Conservation (phyloP, 2,888 invertebrate genomes). For the Parasteatoda lunata region DNA sequence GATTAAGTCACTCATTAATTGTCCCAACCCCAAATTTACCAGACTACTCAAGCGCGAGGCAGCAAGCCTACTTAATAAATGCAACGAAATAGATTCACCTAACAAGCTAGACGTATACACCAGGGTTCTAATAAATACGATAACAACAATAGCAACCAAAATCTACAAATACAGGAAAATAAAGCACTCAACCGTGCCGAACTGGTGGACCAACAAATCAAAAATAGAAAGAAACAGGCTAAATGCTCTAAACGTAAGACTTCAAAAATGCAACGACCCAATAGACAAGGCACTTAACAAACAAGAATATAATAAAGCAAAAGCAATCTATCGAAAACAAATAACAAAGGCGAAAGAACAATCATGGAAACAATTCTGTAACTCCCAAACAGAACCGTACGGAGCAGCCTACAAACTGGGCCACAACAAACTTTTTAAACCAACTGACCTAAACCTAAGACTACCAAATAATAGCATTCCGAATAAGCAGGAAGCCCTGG, state of each 20-base stretch:
- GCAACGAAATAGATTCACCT: neutral
- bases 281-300: no score
- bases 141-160: fast-evolving
- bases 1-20: neutral
- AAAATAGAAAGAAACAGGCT: neutral
- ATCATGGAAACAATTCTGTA: neutral
- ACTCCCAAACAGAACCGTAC: neutral
- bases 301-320: no score
- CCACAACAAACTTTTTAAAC: neutral
- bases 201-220: neutral
- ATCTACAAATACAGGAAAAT: neutral
- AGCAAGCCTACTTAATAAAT: neutral
- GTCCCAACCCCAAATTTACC: neutral
- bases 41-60: neutral
- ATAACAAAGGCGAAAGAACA: neutral
- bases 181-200: neutral
- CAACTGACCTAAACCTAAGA: neutral
- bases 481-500: neutral
- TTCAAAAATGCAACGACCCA: no score
- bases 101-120: neutral
- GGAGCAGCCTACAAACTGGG: neutral
- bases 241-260: no score
- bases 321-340: neutral
- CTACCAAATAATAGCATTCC: neutral
- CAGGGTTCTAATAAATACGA: neutral